phyloP scores from a whole-genome alignment of 2,797 vertebrate species.

The Halcyon leucocephala region DNA sequence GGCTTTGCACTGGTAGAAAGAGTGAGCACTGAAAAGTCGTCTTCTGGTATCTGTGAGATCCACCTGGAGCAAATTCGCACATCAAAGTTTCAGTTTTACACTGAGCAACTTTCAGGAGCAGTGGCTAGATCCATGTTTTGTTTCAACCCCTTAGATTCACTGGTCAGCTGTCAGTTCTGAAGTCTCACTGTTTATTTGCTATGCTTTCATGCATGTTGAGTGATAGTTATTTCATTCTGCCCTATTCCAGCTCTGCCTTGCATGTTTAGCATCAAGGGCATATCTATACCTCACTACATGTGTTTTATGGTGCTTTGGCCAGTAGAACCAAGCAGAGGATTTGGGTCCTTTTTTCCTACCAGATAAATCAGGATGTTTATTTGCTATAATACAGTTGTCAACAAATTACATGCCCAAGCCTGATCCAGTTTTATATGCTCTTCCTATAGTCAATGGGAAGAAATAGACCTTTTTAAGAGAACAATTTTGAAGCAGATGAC shows the following conservation, averaged over 20 bases:
- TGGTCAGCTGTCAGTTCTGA: neutral
- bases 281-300: neutral
- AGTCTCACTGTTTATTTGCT: neutral
- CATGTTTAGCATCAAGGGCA: neutral
- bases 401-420: neutral
- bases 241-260: neutral
- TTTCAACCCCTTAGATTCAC: neutral
- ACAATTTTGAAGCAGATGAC: neutral
- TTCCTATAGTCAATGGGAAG: neutral
- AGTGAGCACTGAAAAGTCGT: neutral
- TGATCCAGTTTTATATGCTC: neutral
- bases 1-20: neutral
- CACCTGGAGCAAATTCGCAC: neutral
- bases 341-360: neutral
- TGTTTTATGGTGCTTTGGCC: neutral
- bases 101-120: neutral
- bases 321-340: neutral
- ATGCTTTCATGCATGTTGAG: neutral
- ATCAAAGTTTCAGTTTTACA: neutral
- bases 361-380: neutral
- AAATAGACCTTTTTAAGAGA: neutral
- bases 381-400: neutral
- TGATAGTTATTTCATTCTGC: neutral
- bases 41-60: neutral
- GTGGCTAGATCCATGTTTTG: rapidly evolving